These are phyloP conservation scores for Sarotherodon lohbergeri DNA, from an alignment of 2,113 vertebrate genomes.

Conservation along the genomic window DNA sequence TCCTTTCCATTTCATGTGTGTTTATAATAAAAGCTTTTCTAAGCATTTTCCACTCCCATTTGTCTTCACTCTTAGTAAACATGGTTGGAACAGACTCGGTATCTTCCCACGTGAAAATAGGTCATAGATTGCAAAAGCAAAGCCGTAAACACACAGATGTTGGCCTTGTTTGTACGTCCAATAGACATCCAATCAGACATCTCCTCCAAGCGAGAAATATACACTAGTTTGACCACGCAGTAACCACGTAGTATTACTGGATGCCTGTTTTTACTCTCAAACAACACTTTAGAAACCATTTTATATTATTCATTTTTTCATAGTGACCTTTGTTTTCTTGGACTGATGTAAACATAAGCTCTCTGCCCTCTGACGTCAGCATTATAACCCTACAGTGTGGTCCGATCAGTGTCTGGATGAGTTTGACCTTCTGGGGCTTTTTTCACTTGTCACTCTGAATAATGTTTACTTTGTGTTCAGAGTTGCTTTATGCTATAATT, in stretches of 20 bases:
- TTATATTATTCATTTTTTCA: neutral
- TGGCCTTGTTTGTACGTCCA: neutral
- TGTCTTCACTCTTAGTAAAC: neutral
- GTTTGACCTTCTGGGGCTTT: neutral
- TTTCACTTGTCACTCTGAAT: neutral
- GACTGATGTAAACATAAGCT: neutral
- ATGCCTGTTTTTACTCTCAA: neutral
- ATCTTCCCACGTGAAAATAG: neutral
- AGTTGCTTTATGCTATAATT: neutral
- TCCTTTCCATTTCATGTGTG: neutral
- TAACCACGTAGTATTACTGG: neutral
- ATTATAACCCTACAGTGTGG: neutral
- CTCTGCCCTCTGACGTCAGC: neutral
- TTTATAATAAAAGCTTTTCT: neutral
- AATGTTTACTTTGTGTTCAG: neutral
- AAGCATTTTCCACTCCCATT: neutral
- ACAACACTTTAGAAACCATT: neutral
- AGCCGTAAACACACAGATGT: neutral
- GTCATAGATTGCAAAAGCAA: neutral
- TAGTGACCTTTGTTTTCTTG: neutral
- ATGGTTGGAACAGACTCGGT: neutral
- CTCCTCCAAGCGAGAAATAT: neutral
- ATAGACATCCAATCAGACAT: neutral
- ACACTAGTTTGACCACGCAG: neutral
- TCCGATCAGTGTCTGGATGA: neutral